Conservation (phyloP, 2,113 vertebrate genomes). For the Myotis davidii region DNA sequence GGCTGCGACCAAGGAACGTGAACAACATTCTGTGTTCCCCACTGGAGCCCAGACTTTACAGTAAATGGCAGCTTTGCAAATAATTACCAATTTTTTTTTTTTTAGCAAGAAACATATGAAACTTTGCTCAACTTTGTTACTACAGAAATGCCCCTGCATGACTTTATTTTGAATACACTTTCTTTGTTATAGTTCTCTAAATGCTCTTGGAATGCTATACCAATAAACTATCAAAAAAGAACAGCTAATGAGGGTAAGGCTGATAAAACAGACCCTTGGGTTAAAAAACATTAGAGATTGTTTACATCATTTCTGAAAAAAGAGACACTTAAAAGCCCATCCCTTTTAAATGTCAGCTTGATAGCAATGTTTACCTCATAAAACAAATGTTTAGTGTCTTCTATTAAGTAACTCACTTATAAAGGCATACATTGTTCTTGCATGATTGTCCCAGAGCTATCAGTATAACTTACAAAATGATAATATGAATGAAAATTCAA, state of each 20-base stretch:
- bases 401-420: constrained; percentile 64
- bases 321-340: constrained; percentile 47
- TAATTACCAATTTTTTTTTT: background rate
- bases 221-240: background rate
- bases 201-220: background rate
- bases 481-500: constrained; percentile 49
- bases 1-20: background rate
- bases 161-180: background rate
- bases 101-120: background rate
- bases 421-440: constrained; percentile 33
- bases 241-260: constrained; percentile 27
- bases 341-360: constrained; percentile 68
- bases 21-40: background rate
- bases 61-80: background rate
- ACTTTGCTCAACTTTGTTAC: background rate
- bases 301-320: constrained; percentile 64
- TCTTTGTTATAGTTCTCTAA: constrained; percentile 48
- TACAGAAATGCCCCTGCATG: background rate
- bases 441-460: constrained; percentile 56
- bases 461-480: constrained; percentile 32
- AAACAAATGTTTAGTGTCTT: constrained; percentile 75
- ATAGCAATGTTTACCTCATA: constrained; percentile 75
- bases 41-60: background rate
- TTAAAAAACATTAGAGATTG: constrained; percentile 67
- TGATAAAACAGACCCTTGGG: constrained; percentile 43